These are phyloP conservation scores for Eulemur rubriventer DNA, from an alignment of 2,797 vertebrate genomes.

Conservation along the genomic window DNA sequence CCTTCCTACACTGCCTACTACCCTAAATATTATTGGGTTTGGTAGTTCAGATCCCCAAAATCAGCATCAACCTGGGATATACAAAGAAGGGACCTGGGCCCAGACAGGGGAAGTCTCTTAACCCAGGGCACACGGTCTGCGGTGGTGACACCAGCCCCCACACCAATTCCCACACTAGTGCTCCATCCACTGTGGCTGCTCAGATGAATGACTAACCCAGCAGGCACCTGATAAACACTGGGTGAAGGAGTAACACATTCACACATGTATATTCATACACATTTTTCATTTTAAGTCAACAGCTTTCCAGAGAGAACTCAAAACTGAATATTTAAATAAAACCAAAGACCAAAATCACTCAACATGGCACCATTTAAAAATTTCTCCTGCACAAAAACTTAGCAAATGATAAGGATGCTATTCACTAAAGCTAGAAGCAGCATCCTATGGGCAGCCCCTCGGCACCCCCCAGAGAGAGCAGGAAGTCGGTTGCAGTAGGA, in stretches of 20 bases:
- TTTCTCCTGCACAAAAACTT: not conserved
- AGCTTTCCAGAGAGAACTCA: not conserved
- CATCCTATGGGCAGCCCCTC: fast-evolving
- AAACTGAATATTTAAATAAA: not conserved
- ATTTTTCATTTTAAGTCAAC: not conserved
- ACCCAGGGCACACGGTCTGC: fast-evolving
- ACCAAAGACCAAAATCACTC: not conserved
- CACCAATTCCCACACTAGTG: fast-evolving
- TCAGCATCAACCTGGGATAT: not conserved
- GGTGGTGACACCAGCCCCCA: not conserved
- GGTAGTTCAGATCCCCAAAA: not conserved
- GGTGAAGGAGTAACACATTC: not conserved
- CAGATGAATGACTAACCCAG: not conserved
- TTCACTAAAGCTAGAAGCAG: not conserved
- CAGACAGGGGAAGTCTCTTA: not conserved
- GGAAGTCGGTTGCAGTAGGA: fast-evolving
- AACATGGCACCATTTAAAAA: fast-evolving
- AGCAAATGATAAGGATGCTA: not conserved
- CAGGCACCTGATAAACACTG: not conserved
- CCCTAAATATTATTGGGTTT: not conserved
- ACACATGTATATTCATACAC: fast-evolving
- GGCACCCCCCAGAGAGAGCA: not conserved
- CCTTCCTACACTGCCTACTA: not conserved
- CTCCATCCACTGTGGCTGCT: fast-evolving
- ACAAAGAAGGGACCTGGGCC: not conserved